Conservation (phyloP, 2,113 vertebrate genomes). For the Sorex fumeus region DNA sequence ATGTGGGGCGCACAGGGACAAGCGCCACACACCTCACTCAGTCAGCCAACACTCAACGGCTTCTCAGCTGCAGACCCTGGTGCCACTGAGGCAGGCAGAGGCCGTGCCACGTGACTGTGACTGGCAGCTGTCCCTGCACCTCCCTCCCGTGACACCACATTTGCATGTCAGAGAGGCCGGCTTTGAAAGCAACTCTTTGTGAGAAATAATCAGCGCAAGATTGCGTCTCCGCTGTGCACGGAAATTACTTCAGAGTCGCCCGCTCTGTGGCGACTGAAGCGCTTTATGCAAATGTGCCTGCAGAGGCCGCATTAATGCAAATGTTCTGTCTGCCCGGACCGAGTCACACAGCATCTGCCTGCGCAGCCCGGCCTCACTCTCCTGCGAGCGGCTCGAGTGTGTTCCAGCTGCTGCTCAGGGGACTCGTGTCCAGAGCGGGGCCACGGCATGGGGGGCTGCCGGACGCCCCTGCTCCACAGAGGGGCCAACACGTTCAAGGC, state of each 20-base stretch:
- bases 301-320: constrained; percentile 77
- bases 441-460: background rate
- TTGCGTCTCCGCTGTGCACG: constrained; percentile 46
- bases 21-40: too few relatives aligned
- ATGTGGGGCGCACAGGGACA: too few relatives aligned
- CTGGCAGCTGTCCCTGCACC: background rate
- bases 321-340: constrained; percentile 74
- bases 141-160: background rate
- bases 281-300: constrained; percentile 58
- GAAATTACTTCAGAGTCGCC: constrained; percentile 68
- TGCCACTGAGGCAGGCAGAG: too few relatives aligned
- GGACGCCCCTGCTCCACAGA: background rate
- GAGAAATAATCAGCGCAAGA: constrained; percentile 60
- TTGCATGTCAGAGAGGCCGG: constrained; percentile 40
- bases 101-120: background rate
- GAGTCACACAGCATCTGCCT: constrained; percentile 78
- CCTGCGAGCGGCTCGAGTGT: constrained; percentile 52
- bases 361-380: constrained; percentile 54
- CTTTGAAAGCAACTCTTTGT: constrained; percentile 53
- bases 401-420: constrained; percentile 68
- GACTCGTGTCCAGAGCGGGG: constrained; percentile 50
- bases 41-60: too few relatives aligned
- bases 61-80: too few relatives aligned
- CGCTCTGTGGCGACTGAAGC: constrained; percentile 54
- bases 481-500: constrained; percentile 24